These are phyloP conservation scores for Betta splendens DNA, from an alignment of 2,797 vertebrate species.

Conservation along the genomic window DNA sequence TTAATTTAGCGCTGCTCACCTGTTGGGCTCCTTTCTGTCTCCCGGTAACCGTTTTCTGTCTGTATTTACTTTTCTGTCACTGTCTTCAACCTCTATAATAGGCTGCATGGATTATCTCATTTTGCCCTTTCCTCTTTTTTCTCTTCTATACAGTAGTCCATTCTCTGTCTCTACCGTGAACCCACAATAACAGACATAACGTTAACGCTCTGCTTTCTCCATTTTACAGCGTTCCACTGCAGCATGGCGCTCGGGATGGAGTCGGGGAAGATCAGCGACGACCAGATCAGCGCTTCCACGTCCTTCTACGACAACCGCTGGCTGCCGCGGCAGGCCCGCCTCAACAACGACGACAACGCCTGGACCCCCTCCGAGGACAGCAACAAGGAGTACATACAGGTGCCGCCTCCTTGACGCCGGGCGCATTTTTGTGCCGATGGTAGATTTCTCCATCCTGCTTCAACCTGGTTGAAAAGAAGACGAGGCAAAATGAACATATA, in stretches of 20 bases:
- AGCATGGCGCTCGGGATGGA: conserved; percentile 93
- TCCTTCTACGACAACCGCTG: conserved; percentile 90
- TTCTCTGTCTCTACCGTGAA: background rate
- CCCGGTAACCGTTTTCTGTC: conserved; percentile 20
- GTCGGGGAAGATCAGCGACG: conserved; percentile 92
- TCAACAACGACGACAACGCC: conserved; percentile 93
- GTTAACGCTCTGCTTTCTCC: conserved; percentile 72
- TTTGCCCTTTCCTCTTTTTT: background rate
- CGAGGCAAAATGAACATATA: no score
- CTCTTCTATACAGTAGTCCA: background rate
- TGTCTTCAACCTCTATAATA: conserved; percentile 20
- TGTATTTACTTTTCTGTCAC: conserved; percentile 28
- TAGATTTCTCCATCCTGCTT: background rate
- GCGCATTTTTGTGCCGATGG: background rate
- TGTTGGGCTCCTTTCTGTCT: conserved; percentile 37
- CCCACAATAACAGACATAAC: background rate
- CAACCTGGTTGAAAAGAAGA: no score
- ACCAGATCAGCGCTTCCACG: conserved; percentile 92
- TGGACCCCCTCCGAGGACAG: conserved; percentile 96
- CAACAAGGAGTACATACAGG: conserved; percentile 97
- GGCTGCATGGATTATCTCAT: conserved; percentile 13
- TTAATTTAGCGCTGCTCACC: conserved; percentile 60
- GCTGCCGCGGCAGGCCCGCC: conserved; percentile 92
- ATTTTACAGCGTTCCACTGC: conserved; percentile 92
- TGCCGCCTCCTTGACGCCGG: conserved; percentile 40